Conservation (phyloP, 2,113 vertebrate species). For the Thalassoma bifasciatum region DNA sequence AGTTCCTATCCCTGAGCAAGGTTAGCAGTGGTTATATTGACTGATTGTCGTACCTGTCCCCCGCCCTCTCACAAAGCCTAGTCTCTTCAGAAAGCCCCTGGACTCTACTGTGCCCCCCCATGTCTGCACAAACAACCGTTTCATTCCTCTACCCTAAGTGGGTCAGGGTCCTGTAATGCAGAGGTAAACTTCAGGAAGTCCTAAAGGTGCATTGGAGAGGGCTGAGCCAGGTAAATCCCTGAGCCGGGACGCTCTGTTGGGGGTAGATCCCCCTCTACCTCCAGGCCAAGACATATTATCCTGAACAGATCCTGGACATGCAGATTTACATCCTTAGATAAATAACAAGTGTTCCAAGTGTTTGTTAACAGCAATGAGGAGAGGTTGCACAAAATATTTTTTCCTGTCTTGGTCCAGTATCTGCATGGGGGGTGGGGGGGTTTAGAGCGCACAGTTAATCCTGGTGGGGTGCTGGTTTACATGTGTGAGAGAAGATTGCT, state of each 20-base stretch:
- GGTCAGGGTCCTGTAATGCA: constrained; percentile 36
- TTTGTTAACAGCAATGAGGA: constrained; percentile 54
- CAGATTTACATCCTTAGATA: constrained; percentile 62
- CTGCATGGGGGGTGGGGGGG: background rate
- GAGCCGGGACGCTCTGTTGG: constrained; percentile 27
- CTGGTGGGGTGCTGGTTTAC: constrained; percentile 18
- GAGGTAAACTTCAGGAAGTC: constrained; percentile 49
- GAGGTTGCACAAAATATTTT: constrained; percentile 42
- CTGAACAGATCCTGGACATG: constrained; percentile 51
- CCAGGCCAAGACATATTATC: constrained; percentile 15
- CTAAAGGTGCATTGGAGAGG: constrained; percentile 32
- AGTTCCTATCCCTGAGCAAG: no score
- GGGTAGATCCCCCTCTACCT: constrained; percentile 31
- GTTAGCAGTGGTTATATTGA: constrained; percentile 1
- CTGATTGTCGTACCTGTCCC: background rate
- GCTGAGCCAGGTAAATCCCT: constrained; percentile 61
- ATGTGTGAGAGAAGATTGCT: constrained; percentile 15
- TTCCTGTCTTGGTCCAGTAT: constrained; percentile 24
- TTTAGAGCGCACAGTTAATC: constrained; percentile 41
- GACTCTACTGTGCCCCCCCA: constrained; percentile 32
- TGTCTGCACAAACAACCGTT: constrained; percentile 46
- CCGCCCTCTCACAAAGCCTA: constrained; percentile 5
- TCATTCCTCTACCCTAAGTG: constrained; percentile 62
- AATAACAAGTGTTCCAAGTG: constrained; percentile 71
- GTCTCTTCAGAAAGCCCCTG: constrained; percentile 22